Conservation (phyloP, 92 coral and sea anemone genomes). For the Metridium senile region DNA sequence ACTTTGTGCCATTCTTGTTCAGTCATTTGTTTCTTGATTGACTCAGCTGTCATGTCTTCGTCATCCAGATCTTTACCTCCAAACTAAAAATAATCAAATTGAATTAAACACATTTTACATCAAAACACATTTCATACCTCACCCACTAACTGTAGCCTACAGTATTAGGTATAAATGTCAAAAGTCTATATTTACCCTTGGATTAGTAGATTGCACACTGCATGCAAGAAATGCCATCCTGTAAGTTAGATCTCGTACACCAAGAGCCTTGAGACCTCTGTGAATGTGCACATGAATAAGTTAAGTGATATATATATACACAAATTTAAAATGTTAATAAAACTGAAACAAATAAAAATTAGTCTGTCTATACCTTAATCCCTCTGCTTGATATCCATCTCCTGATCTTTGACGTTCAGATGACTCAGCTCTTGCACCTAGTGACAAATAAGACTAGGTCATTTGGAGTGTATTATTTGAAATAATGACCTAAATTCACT, state of each 20-base stretch:
- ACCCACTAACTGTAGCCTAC: no score
- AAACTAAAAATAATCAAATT: constrained; percentile 56
- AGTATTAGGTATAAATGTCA: no score
- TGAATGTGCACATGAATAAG: constrained; percentile 2
- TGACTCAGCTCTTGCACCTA: constrained; percentile 95
- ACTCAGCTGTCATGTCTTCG: constrained; percentile 92
- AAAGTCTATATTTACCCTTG: constrained; percentile 86
- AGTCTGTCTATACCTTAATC: constrained; percentile 92
- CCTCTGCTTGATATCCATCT: constrained; percentile 94
- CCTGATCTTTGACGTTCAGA: constrained; percentile 88
- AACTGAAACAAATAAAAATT: no score
- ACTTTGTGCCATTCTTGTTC: constrained; percentile 98
- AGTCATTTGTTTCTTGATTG: constrained; percentile 96
- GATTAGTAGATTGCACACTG: constrained; percentile 95
- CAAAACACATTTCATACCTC: background rate
- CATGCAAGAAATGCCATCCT: constrained; percentile 95
- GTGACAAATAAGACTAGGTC: background rate
- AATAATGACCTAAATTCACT: no score
- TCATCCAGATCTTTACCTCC: constrained; percentile 99
- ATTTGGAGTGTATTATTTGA: no score
- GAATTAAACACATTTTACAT: background rate
- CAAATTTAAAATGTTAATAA: no score
- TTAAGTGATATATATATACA: no score
- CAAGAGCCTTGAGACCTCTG: constrained; percentile 99
- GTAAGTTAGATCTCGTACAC: constrained; percentile 95